phyloP scores from a whole-genome alignment of 2,797 vertebrate species.

The Picus viridis region DNA sequence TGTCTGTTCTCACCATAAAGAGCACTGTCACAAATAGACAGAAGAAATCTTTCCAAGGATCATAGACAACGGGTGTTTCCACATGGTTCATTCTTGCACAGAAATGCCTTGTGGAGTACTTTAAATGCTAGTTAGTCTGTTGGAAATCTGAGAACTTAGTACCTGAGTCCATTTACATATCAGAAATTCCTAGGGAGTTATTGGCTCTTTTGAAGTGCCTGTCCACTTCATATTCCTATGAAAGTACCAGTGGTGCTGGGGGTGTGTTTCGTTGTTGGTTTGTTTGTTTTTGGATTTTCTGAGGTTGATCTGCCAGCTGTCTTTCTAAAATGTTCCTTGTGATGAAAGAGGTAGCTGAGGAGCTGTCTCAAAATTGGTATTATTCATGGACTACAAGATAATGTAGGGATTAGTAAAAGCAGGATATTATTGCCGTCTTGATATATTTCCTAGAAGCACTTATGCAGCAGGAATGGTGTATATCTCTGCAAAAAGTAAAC shows the following conservation, averaged over 20 bases:
- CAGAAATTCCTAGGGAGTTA: not conserved
- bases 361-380: not conserved
- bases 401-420: not conserved
- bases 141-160: not conserved
- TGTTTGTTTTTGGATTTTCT: not conserved
- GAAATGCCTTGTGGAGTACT: not conserved
- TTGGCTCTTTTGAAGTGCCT: not conserved
- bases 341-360: not conserved
- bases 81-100: not conserved
- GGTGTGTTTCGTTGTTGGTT: not conserved
- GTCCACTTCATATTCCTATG: not conserved
- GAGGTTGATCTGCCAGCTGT: not conserved
- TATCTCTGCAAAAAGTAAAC: not conserved
- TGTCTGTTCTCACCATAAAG: not conserved
- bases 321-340: not conserved
- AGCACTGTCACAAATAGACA: not conserved
- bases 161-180: not conserved
- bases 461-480: not conserved
- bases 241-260: not conserved
- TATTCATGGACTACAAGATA: not conserved
- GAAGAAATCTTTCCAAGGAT: not conserved
- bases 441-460: not conserved
- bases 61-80: not conserved
- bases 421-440: not conserved
- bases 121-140: not conserved